Evolutionary conservation across 2,797 vertebrate species (phyloP).

Genomic region (Parotocinclus haroldoi): DNA sequence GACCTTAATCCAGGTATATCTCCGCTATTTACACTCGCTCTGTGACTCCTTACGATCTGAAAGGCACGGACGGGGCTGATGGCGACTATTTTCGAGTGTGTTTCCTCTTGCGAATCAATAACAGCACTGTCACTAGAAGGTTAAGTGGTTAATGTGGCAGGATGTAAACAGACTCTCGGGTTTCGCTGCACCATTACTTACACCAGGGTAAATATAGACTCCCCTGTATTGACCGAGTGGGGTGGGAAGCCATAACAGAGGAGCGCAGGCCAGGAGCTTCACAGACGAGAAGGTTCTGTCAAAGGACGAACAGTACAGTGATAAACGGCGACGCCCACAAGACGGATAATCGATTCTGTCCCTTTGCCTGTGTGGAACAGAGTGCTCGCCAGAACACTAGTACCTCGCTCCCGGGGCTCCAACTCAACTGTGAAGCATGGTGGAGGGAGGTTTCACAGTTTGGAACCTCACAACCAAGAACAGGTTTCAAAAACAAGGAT

Average conservation of each 20-base stretch:
- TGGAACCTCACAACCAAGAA: too few relatives aligned
- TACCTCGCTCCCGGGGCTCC: too few relatives aligned
- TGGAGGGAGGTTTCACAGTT: too few relatives aligned
- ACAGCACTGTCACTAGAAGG: slow-evolving; percentile 32
- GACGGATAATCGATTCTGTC: too few relatives aligned
- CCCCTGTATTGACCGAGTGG: slow-evolving; percentile 13
- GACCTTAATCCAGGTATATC: too few relatives aligned
- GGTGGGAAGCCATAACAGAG: slow-evolving; percentile 27
- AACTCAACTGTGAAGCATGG: too few relatives aligned
- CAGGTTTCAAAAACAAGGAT: too few relatives aligned
- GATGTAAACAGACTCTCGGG: slow-evolving; percentile 47
- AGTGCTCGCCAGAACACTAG: too few relatives aligned
- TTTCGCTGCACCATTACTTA: slow-evolving; percentile 43
- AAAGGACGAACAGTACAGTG: not conserved
- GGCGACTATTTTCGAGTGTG: slow-evolving; percentile 25
- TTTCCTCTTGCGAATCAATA: slow-evolving; percentile 37
- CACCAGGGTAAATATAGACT: slow-evolving; percentile 41
- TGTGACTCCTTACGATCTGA: slow-evolving; percentile 3
- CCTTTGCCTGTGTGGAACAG: too few relatives aligned
- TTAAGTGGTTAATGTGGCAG: slow-evolving; percentile 44
- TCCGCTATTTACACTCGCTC: too few relatives aligned
- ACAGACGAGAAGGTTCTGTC: not conserved
- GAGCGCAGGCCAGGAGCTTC: slow-evolving; percentile 11
- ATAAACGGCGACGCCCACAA: too few relatives aligned
- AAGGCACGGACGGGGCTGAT: slow-evolving; percentile 23